phyloP scores from a whole-genome alignment of 2,888 invertebrate genomes.

The Cerastis rubricosa region DNA sequence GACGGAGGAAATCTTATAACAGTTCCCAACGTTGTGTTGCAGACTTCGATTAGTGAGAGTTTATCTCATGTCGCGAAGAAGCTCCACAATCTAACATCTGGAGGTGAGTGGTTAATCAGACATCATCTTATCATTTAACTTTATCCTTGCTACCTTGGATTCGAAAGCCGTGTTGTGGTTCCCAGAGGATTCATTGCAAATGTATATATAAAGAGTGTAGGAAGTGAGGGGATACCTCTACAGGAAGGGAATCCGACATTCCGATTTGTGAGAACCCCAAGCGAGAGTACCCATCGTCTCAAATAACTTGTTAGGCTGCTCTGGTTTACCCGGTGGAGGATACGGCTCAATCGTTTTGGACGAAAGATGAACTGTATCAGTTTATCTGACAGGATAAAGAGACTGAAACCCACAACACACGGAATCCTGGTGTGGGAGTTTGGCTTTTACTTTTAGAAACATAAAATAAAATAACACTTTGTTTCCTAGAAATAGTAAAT shows the following conservation, averaged over 20 bases:
- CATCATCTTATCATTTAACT: neutral
- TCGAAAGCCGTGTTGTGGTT: neutral
- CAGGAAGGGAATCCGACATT: neutral
- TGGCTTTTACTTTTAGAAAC: neutral
- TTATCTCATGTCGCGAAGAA: neutral
- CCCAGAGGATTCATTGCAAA: neutral
- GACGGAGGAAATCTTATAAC: neutral
- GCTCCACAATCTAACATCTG: neutral
- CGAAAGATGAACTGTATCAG: neutral
- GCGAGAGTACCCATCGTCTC: conserved; percentile 24
- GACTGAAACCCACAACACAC: neutral
- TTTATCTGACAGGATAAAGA: neutral
- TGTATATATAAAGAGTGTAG: neutral
- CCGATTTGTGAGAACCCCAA: conserved; percentile 8
- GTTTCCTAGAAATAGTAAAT: neutral
- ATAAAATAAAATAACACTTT: neutral
- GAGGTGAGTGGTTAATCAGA: neutral
- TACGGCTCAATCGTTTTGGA: conserved; percentile 4
- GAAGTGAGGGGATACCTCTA: neutral
- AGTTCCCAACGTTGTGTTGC: neutral
- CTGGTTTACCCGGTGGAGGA: conserved; percentile 5
- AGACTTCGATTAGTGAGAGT: neutral
- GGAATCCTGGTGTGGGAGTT: neutral
- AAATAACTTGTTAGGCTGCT: conserved; percentile 17
- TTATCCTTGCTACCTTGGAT: neutral